Percentiles rank a stretch among this genome's conserved stretches.
Evolutionary conservation across 2,113 vertebrate species (phyloP).

Genomic region (Sinocyclocheilus grahami): DNA sequence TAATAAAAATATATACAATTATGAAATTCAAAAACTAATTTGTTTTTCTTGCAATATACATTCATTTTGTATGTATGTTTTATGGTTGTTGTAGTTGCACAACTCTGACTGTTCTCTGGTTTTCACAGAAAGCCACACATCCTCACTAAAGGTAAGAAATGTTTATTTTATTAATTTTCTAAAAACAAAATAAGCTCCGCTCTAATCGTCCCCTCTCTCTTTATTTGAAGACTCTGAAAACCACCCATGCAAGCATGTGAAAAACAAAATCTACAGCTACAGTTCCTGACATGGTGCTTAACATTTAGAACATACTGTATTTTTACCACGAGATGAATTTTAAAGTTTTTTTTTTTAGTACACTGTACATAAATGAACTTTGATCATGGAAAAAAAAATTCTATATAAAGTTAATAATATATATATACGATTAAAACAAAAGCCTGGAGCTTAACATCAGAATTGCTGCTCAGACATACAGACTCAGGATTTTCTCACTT

Average conservation of each 20-base stretch:
- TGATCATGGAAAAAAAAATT: conserved; percentile 63
- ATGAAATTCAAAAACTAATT: too few relatives aligned
- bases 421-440: conserved; percentile 74
- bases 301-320: conserved; percentile 83
- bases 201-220: conserved; percentile 40
- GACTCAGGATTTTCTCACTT: conserved; percentile 91
- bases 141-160: conserved; percentile 23
- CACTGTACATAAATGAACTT: conserved; percentile 62
- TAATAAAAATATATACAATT: too few relatives aligned
- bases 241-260: conserved; percentile 70
- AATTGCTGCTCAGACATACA: conserved; percentile 93
- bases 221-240: conserved; percentile 69
- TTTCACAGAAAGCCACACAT: conserved; percentile 31
- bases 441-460: conserved; percentile 92
- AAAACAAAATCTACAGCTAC: conserved; percentile 72
- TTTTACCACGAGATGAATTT: conserved; percentile 88
- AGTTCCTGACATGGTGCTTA: conserved; percentile 84
- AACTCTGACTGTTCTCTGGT: conserved; percentile 7
- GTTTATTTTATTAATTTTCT: background rate
- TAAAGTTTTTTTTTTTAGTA: conserved; percentile 65
- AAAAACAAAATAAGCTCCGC: background rate
- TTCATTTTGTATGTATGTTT: background rate
- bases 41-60: background rate
- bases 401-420: conserved; percentile 84
- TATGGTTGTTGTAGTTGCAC: background rate